Conservation (phyloP, 2,113 vertebrate genomes). For the Hydropotes inermis region DNA sequence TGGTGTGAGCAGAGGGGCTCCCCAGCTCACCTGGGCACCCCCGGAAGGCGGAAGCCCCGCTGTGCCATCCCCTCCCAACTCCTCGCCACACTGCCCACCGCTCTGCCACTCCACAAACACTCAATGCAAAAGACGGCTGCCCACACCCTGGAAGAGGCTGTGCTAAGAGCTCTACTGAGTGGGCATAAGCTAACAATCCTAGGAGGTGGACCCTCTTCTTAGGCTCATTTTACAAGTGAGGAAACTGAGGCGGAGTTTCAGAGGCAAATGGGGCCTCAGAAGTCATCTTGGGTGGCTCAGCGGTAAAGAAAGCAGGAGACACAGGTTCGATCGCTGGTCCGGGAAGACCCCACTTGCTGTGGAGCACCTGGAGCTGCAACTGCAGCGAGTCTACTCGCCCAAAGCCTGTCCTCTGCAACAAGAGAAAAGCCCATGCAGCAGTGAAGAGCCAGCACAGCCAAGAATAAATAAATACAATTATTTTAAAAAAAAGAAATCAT, state of each 20-base stretch:
- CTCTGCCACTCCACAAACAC: background rate
- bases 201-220: background rate
- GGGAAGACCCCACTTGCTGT: background rate
- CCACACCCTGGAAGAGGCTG: background rate
- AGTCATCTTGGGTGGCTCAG: background rate
- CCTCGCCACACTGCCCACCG: background rate
- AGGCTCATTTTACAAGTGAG: background rate
- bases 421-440: background rate
- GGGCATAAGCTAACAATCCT: background rate
- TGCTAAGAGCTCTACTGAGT: background rate
- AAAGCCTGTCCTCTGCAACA: background rate
- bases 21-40: too few relatives aligned
- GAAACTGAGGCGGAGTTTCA: background rate
- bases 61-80: background rate
- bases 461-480: background rate
- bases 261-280: background rate
- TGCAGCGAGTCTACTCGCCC: rapidly evolving
- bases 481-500: background rate
- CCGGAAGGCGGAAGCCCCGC: background rate
- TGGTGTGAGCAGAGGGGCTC: background rate
- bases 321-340: background rate
- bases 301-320: background rate
- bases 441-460: background rate
- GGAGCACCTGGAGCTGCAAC: background rate
- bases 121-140: background rate